A percentile compares a stretch with the other conserved stretches of the same genome.
phyloP scores from a whole-genome alignment of 2,797 vertebrate species.

The Gambelia wislizenii region DNA sequence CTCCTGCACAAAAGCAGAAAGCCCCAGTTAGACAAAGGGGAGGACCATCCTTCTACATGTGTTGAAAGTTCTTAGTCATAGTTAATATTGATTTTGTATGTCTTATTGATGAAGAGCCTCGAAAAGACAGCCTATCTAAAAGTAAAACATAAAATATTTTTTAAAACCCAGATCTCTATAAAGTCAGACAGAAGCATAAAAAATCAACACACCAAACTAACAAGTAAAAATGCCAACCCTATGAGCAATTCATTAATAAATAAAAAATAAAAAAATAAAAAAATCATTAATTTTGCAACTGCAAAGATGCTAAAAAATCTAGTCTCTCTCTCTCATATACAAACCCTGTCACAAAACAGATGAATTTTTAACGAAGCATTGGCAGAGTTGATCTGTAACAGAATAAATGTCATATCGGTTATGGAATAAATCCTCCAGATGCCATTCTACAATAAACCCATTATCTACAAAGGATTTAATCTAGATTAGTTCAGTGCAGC shows the following conservation, averaged over 20 bases:
- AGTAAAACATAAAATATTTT: neutral
- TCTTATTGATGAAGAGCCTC: neutral
- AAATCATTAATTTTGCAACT: neutral
- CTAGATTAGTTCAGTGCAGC: neutral
- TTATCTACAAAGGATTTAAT: neutral
- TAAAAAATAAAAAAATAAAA: too few species aligned
- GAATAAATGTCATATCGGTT: neutral
- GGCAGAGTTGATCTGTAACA: neutral
- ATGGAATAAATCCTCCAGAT: conserved; percentile 4
- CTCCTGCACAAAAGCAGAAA: neutral
- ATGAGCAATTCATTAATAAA: neutral
- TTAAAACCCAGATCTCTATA: neutral
- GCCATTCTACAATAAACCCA: conserved; percentile 1
- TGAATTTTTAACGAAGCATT: neutral
- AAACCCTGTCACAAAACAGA: neutral
- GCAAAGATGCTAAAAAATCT: neutral
- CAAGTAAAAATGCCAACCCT: neutral
- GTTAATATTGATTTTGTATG: neutral
- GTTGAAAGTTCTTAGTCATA: neutral
- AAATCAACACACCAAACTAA: neutral
- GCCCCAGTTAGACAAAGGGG: neutral
- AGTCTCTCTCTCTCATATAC: neutral
- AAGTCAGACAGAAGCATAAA: neutral
- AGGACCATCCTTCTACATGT: neutral
- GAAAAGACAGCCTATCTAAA: neutral